phyloP scores from a whole-genome alignment of 2,113 vertebrate species.

The Dunckerocampus dactyliophorus region DNA sequence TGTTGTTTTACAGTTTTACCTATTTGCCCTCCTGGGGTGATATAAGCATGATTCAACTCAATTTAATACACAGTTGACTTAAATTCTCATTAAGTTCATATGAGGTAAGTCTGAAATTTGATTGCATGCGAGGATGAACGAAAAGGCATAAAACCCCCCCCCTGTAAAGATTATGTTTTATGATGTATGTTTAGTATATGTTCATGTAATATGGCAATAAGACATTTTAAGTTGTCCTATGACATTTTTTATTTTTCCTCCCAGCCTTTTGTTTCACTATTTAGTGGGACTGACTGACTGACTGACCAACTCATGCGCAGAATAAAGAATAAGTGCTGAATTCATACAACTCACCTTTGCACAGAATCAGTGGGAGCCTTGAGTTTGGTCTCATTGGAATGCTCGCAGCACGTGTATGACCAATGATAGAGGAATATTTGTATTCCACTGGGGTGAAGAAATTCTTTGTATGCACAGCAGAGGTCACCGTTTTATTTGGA shows the following conservation, averaged over 20 bases:
- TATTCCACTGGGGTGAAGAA: too few species aligned
- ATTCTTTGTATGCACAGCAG: background rate
- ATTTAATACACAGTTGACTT: background rate
- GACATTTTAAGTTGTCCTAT: background rate
- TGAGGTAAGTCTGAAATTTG: conserved; percentile 32
- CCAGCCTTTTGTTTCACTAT: too few species aligned
- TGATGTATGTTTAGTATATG: background rate
- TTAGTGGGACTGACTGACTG: too few species aligned
- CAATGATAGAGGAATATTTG: too few species aligned
- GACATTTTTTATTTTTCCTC: too few species aligned
- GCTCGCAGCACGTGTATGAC: too few species aligned
- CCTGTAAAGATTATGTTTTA: background rate
- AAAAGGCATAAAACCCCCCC: conserved; percentile 8
- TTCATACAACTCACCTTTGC: too few species aligned
- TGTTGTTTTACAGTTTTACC: background rate
- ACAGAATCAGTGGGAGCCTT: too few species aligned
- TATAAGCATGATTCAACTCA: background rate
- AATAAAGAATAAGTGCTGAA: too few species aligned
- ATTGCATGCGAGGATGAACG: conserved; percentile 10
- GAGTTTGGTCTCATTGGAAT: too few species aligned
- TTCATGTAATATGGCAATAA: background rate
- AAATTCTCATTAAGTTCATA: background rate
- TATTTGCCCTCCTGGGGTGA: background rate
- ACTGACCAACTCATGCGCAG: too few species aligned
- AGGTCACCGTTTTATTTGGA: too few species aligned